Percentiles rank a stretch among this genome's conserved stretches.
phyloP scores from a whole-genome alignment of 1,140 invertebrate genomes.

The Goniozus legneri region DNA sequence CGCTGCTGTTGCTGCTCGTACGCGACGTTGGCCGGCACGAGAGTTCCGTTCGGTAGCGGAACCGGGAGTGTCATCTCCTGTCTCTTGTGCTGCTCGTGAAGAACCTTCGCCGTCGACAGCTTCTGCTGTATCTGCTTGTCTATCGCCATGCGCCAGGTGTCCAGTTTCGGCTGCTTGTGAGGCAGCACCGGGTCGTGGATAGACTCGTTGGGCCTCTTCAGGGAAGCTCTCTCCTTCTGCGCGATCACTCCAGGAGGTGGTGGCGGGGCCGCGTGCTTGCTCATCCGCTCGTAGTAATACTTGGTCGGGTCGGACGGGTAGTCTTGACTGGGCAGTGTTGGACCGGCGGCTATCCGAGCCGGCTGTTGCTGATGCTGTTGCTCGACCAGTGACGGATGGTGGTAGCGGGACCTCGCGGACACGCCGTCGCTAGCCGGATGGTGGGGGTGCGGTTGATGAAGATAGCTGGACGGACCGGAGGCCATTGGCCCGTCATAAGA shows the following conservation, averaged over 20 bases:
- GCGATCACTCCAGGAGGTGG: conserved; percentile 4
- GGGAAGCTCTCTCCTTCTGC: conserved; percentile 16
- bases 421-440: conserved; percentile 25
- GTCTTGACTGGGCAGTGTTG: conserved; percentile 26
- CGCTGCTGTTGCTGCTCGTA: conserved; percentile 39
- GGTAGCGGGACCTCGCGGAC: conserved; percentile 23
- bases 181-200: conserved; percentile 31
- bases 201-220: conserved; percentile 43
- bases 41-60: conserved; percentile 34
- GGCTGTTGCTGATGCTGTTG: too few relatives aligned
- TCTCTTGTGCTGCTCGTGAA: conserved; percentile 37
- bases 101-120: conserved; percentile 33
- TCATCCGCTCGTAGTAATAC: conserved; percentile 33
- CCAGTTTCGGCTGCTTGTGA: conserved; percentile 52
- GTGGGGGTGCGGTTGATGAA: conserved; percentile 26
- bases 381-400: conserved; percentile 22
- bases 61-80: conserved; percentile 34
- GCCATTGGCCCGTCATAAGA: conserved; percentile 23
- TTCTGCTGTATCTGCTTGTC: conserved; percentile 59
- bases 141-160: conserved; percentile 55
- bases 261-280: conserved; percentile 17
- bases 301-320: conserved; percentile 36
- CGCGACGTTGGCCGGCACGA: conserved; percentile 20
- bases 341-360: conserved; percentile 12
- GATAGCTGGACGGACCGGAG: conserved; percentile 12